A percentile compares a stretch with the other conserved stretches of the same genome.
Evolutionary conservation across 2,113 vertebrate genomes (phyloP).

Genomic region (Phocoena phocoena): DNA sequence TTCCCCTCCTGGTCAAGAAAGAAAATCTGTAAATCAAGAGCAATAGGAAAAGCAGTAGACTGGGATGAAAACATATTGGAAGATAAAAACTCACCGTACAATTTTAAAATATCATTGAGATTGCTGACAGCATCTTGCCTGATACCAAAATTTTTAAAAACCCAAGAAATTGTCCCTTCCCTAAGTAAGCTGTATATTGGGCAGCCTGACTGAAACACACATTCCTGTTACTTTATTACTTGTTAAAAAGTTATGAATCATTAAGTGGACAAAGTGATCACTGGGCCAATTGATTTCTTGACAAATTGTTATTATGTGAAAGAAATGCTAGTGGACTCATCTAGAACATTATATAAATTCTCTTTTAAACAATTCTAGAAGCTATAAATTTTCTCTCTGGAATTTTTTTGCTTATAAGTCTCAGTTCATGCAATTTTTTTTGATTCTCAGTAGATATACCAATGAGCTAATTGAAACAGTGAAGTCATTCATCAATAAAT

Average conservation of each 20-base stretch:
- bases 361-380: constrained; percentile 53
- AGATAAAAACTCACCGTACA: neutral
- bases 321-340: constrained; percentile 25
- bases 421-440: neutral
- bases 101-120: neutral
- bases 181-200: neutral
- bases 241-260: constrained; percentile 20
- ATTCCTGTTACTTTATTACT: neutral
- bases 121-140: neutral
- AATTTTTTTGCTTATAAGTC: neutral
- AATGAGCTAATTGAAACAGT: neutral
- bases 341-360: neutral
- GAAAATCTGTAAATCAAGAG: neutral
- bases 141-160: neutral
- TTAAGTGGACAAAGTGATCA: constrained; percentile 10
- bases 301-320: constrained; percentile 26
- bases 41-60: neutral
- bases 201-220: neutral
- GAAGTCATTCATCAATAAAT: constrained; percentile 4
- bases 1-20: neutral
- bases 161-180: neutral
- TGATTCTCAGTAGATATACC: neutral
- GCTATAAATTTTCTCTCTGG: neutral
- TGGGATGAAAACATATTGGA: constrained; percentile 11
- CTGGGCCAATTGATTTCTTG: neutral